These are phyloP conservation scores for Nasonia giraulti DNA, from an alignment of 1,140 invertebrate genomes.

Conservation along the genomic window DNA sequence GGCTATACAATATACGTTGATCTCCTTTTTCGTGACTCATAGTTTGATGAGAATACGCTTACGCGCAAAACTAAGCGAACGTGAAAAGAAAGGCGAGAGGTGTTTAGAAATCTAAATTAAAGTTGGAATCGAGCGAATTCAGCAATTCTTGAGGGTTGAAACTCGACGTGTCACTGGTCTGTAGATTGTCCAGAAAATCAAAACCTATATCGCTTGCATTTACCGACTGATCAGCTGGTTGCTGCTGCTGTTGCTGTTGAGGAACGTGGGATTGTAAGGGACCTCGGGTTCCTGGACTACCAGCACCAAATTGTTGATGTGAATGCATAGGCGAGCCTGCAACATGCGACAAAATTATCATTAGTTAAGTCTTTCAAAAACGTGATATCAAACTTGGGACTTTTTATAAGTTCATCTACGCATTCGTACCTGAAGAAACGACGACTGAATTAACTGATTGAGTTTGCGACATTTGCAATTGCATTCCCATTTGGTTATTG, in stretches of 20 bases:
- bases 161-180: slow-evolving; percentile 80
- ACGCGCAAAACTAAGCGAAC: not conserved
- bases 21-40: not conserved
- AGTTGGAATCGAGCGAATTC: slow-evolving; percentile 79
- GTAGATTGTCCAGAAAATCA: slow-evolving; percentile 87
- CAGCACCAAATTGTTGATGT: slow-evolving; percentile 70
- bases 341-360: slow-evolving; percentile 6
- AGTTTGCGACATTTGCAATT: slow-evolving; percentile 74
- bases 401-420: not conserved
- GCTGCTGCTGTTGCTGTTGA: slow-evolving; percentile 64
- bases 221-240: slow-evolving; percentile 68
- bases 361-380: not conserved
- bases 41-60: not conserved
- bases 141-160: slow-evolving; percentile 86
- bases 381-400: not conserved
- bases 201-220: slow-evolving; percentile 82
- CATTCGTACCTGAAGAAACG: slow-evolving; percentile 47
- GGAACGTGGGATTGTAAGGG: slow-evolving; percentile 59
- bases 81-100: not conserved
- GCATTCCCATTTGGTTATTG: slow-evolving; percentile 74
- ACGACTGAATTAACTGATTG: slow-evolving; percentile 69
- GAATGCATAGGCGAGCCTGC: slow-evolving; percentile 70
- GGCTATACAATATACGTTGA: not conserved
- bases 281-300: slow-evolving; percentile 61
- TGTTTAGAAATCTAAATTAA: slow-evolving; percentile 73